Evolutionary conservation across 2,888 invertebrate genomes (phyloP), one percentile per base, ranked within the genome.

Genomic region (Cylindroiulus punctatus): DNA sequence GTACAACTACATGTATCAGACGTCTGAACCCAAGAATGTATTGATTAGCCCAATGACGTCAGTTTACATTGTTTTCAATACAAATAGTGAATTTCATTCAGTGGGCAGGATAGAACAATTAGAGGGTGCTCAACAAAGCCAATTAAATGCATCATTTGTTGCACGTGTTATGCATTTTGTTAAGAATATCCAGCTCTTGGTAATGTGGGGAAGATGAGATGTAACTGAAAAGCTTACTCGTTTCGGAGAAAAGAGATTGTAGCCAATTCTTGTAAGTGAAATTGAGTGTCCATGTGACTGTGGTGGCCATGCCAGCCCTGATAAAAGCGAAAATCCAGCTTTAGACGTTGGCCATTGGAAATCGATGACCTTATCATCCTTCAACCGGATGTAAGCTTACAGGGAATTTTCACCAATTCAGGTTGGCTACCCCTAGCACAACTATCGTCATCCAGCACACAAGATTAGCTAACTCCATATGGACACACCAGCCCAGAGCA

Each of bases 281-380:
- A 52, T 52, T 52, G 5, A 52, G 52, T n/a, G n/a, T 52, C n/a
- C 52, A n/a, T n/a, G 52, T 52, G 47, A 12, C 47, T 47, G 19
- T 44, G 44, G 4, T 52, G 52, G 52, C 52, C n/a, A 19, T n/a
- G 52, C 52, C 52, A n/a, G n/a, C 52, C 3, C 19, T 14, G 52
- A 52, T 19, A 10, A n/a, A 52, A 52, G 19, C 7, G 52, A n/a
- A 52, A 52, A 52, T 52, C 19, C 52, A 52, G 5, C n/a, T 52
- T 12, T 17, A 47, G 47, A 17, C 47, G 1, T 10, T 47, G 14
- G 1, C 10, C 47, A 52, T 52, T 52, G 52, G 52, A 52, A 52
- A 52, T 52, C 52, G n/a, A 52, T 52, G n/a, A 52, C 52, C n/a
- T 52, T 52, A 52, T 52, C 52, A 52, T 52, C 52, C 52, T 52